phyloP scores from a whole-genome alignment of 2,113 vertebrate genomes.

The Otolemur garnettii region DNA sequence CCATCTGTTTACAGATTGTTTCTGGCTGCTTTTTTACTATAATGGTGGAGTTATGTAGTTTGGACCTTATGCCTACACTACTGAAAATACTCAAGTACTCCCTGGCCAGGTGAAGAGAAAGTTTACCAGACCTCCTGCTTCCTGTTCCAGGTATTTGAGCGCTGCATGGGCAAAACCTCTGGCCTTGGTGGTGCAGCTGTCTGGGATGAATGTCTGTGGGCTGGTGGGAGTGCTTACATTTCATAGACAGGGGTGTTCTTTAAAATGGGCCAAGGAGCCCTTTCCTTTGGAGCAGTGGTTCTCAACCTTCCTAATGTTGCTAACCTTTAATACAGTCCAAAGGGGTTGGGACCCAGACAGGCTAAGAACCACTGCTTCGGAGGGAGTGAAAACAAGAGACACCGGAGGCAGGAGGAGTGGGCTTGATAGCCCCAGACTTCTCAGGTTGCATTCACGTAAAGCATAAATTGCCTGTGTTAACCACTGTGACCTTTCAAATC shows the following conservation, averaged over 20 bases:
- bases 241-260: background rate
- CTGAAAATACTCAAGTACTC: background rate
- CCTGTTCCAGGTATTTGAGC: background rate
- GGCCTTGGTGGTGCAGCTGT: accelerated
- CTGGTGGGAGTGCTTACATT: background rate
- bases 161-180: background rate
- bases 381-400: background rate
- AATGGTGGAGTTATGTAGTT: background rate
- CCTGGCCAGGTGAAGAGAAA: background rate
- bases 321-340: no score
- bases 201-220: background rate
- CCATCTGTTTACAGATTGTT: background rate
- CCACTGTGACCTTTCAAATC: background rate
- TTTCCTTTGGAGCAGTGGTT: background rate
- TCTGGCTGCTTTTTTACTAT: background rate
- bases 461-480: background rate
- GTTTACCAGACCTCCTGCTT: background rate
- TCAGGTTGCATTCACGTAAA: background rate
- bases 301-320: no score
- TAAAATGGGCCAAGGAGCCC: background rate
- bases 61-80: background rate
- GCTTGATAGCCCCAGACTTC: accelerated
- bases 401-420: background rate
- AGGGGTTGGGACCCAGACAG: no score
- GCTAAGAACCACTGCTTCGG: background rate